Base-by-base conservation (phyloP, 2,888 invertebrate species). In the Cerceris rybyensis region DNA sequence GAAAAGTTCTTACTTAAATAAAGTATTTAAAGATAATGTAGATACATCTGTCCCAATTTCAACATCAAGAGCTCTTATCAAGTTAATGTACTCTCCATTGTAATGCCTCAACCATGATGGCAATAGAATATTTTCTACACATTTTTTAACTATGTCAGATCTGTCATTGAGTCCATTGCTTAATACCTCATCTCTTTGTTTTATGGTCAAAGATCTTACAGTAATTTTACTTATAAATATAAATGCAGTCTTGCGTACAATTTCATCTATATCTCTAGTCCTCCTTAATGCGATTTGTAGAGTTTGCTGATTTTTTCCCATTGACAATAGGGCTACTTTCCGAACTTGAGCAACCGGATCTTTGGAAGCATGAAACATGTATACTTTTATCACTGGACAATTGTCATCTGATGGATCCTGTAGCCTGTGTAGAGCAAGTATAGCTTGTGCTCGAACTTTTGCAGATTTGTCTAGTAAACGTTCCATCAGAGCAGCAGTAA, bases 311-410 rank as follows among this genome's bases (percentile, higher is more conserved):
- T 95, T 96, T 41, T 96, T 95, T 0, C 96, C 97, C 91, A 98
- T 95, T 60, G 95, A 94, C 87, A 95, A 94, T 52, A 98, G 93
- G 75, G 96, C 95, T 0, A 96, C 95, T 87, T 94, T 94, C 61
- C 96, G 94, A 0, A 97, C 97, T 64, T 96, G 95, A n/a, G 95
- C 93, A 82, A 95, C 96, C 0, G 96, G 96, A 92, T 98, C 98
- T 74, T 94, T 94, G 80, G 94, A 93, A 92, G 97, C 93, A 81
- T 97, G 96, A 87, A 94, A 95, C 39, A 95, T 93, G 85, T 96
- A 96, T 0, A 95, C 94, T 83, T 95, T 94, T 0, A 97, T 95
- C 0, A 98, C 95, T 0, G 94, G 95, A 90, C 98, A 98, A 46
- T 96, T 94, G 0, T 94, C 94, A 88, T 97, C 95, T 61, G 93